Percentiles rank a stretch among this genome's conserved stretches.
phyloP scores from a whole-genome alignment of 2,113 vertebrate species.

The Protomyctophum bolini region DNA sequence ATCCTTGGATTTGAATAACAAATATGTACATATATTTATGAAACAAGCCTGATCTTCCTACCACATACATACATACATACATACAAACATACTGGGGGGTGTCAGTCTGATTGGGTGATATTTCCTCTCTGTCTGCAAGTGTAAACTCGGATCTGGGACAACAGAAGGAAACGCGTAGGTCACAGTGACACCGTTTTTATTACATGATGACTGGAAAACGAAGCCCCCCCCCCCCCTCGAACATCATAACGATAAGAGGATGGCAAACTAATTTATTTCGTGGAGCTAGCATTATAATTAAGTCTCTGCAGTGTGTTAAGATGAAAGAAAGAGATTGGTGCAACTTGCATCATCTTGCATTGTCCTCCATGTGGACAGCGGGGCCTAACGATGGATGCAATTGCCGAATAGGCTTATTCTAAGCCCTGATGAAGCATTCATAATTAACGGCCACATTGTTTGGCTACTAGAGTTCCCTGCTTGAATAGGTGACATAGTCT shows the following conservation, averaged over 20 bases:
- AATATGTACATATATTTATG: conserved; percentile 71
- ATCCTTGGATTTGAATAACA: conserved; percentile 69
- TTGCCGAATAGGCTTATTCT: conserved; percentile 4
- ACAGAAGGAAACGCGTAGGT: conserved; percentile 8
- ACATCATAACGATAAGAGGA: not conserved
- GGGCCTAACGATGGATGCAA: conserved; percentile 16
- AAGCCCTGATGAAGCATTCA: conserved; percentile 26
- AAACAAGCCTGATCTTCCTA: conserved; percentile 64
- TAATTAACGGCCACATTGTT: conserved; percentile 32
- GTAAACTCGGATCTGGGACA: conserved; percentile 38
- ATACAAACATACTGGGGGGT: conserved; percentile 33
- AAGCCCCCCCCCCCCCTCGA: not conserved
- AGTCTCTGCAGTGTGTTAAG: too few species aligned
- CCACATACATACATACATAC: conserved; percentile 23
- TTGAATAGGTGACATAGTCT: conserved; percentile 16
- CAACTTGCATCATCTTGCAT: conserved; percentile 3
- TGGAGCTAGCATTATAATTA: not conserved
- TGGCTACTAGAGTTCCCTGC: conserved; percentile 25
- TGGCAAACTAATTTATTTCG: not conserved
- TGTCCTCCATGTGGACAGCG: not conserved
- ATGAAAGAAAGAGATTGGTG: not conserved
- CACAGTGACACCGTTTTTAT: conserved; percentile 1
- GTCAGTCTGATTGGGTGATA: conserved; percentile 32
- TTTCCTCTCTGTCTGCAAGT: conserved; percentile 33
- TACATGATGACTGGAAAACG: conserved; percentile 1